These are phyloP conservation scores for Valencia hispanica DNA, from an alignment of 2,797 vertebrate species.

Conservation along the genomic window DNA sequence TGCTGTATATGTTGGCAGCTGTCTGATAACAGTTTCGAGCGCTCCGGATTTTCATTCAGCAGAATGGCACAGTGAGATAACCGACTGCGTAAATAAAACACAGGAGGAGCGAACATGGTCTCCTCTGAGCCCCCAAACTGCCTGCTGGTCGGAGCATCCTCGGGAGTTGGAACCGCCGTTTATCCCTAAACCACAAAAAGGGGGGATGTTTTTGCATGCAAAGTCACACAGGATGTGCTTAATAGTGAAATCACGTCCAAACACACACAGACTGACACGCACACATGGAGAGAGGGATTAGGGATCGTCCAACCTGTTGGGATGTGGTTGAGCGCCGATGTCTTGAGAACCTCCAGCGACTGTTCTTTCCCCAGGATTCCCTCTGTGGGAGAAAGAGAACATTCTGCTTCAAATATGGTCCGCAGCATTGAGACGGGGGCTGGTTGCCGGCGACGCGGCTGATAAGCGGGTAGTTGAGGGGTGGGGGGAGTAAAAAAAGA, in stretches of 20 bases:
- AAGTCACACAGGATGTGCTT: constrained; percentile 60
- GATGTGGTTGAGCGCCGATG: constrained; percentile 93
- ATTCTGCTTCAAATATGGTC: constrained; percentile 81
- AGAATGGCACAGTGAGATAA: constrained; percentile 40
- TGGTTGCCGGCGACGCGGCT: constrained; percentile 29
- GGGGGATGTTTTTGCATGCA: constrained; percentile 33
- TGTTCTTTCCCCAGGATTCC: constrained; percentile 94
- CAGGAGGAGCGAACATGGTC: not conserved
- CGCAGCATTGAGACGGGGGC: constrained; percentile 70
- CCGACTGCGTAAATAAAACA: constrained; percentile 13
- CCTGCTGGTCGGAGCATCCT: not conserved
- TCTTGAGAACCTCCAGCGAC: constrained; percentile 91
- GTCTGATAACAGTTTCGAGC: constrained; percentile 22
- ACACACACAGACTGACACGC: constrained; percentile 14
- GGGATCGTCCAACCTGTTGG: constrained; percentile 89
- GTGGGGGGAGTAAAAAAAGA: not conserved
- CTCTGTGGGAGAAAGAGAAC: constrained; percentile 86
- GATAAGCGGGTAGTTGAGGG: constrained; percentile 34
- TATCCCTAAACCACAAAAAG: not conserved
- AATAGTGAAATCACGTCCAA: constrained; percentile 61
- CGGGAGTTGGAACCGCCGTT: not conserved
- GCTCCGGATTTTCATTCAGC: constrained; percentile 50
- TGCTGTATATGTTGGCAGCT: constrained; percentile 22
- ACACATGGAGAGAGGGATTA: not conserved
- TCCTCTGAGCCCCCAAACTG: not conserved